Percentiles rank a stretch among this genome's conserved stretches.
Conservation (phyloP, 1,140 invertebrate species). For the Rhopalosiphum padi region DNA sequence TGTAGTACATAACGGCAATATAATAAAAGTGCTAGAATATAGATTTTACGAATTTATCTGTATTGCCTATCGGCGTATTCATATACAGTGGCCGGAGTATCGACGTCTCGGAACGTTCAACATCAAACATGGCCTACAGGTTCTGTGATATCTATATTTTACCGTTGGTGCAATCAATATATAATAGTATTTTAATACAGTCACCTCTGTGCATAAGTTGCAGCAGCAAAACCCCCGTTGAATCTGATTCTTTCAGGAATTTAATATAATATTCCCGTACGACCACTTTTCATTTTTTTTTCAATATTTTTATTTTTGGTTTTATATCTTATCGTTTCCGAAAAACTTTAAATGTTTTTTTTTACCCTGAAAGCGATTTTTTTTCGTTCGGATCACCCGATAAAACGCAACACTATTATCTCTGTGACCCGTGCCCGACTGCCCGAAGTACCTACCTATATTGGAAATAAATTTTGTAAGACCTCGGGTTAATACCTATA, state of each 20-base stretch:
- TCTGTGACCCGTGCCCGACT: not conserved
- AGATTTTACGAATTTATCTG: slow-evolving; percentile 42
- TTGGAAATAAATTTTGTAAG: not conserved
- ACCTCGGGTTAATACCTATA: not conserved
- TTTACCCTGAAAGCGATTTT: not conserved
- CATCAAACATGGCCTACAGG: slow-evolving; percentile 47
- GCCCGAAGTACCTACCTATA: not conserved
- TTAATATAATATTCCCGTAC: slow-evolving; percentile 12
- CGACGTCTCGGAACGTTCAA: slow-evolving; percentile 16
- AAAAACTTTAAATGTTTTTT: not conserved
- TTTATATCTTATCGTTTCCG: not conserved
- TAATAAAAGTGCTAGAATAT: not conserved
- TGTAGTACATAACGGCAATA: not conserved
- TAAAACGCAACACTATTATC: not conserved
- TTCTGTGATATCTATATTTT: slow-evolving; percentile 23
- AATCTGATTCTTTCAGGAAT: not conserved
- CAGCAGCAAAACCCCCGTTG: not conserved
- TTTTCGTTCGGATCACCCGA: not conserved
- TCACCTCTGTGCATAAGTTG: not conserved
- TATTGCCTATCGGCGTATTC: slow-evolving; percentile 14
- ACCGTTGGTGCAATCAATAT: slow-evolving; percentile 9
- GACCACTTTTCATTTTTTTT: not conserved
- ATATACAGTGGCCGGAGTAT: slow-evolving; percentile 39
- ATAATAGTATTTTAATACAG: not conserved
- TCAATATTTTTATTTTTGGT: not conserved